Evolutionary conservation across 2,888 invertebrate genomes (phyloP), one percentile per base, ranked within the genome.

Genomic region (Rotaria sp.): DNA sequence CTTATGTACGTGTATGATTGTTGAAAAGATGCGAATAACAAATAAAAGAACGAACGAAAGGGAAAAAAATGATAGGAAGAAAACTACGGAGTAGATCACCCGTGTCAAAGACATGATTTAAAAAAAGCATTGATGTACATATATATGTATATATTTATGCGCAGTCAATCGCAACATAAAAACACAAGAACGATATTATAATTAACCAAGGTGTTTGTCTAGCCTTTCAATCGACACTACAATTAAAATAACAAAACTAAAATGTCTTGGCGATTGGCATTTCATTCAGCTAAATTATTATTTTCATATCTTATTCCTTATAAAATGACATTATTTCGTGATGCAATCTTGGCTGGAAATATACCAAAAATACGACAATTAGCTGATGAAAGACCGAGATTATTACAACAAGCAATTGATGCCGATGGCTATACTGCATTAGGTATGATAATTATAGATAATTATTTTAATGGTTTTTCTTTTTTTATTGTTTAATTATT

Each of bases 401-500:
- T 80, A 45, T 41, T 80, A n/a, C 45, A 80, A 13, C 80, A 80
- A 80, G 2, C 80, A 3, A 45, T 80, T 45, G 80, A 80, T 41
- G 45, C 80, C 18, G 80, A 80, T 80, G 80, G 80, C 24, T 45
- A 80, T n/a, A 80, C 80, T 4, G 80, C 80, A 35, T 21, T 67
- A 67, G 67, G 67, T 67, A 67, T 24, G 10, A 26, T 26, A 10
- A 55, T 10, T 2, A 55, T 2, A 26, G 1, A 55, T 5, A 26
- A 55, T 11, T 10, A 11, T 55, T 55, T 55, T 3, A 1, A 8
- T 8, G 8, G 24, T 26, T 3, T 2, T 57, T 24, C 26, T 57
- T 24, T 35, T 35, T 18, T 35, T 35, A 18, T 15, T 30, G 18
- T 59, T 15, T 67, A 35, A 35, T 26, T 35, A 4, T 5, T 80